These are phyloP conservation scores for Euglossa dilemma DNA, from an alignment of 1,140 invertebrate genomes.

Conservation along the genomic window DNA sequence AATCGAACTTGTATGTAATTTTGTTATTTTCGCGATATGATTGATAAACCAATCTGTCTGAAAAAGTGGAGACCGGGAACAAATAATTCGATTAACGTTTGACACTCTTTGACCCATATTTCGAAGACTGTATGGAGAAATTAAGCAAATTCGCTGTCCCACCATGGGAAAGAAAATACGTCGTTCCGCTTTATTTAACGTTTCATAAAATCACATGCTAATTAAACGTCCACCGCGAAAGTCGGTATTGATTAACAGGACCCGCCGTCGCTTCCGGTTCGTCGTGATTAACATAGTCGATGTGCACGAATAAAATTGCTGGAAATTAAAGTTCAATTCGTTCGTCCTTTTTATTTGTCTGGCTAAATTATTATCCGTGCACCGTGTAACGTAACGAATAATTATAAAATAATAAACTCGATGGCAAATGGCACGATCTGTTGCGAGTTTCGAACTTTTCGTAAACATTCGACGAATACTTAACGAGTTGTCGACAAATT, in stretches of 20 bases:
- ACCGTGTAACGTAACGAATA: too few species aligned
- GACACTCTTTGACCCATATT: background rate
- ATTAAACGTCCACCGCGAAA: background rate
- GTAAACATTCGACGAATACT: background rate
- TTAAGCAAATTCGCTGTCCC: background rate
- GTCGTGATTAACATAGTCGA: background rate
- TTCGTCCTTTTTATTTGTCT: background rate
- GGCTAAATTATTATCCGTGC: background rate
- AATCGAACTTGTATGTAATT: background rate
- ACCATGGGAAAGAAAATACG: background rate
- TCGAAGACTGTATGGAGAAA: background rate
- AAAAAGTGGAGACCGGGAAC: background rate
- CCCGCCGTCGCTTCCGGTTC: background rate
- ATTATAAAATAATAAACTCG: background rate
- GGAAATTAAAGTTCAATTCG: background rate
- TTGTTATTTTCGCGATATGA: too few species aligned
- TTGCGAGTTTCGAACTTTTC: too few species aligned
- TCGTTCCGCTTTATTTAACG: background rate
- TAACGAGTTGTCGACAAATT: background rate
- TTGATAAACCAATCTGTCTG: background rate
- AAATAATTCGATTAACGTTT: background rate
- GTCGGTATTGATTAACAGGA: background rate
- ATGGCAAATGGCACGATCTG: background rate
- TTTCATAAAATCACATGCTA: background rate
- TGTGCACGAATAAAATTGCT: background rate